phyloP scores from a whole-genome alignment of 1,140 invertebrate species.

The Solen grandis region DNA sequence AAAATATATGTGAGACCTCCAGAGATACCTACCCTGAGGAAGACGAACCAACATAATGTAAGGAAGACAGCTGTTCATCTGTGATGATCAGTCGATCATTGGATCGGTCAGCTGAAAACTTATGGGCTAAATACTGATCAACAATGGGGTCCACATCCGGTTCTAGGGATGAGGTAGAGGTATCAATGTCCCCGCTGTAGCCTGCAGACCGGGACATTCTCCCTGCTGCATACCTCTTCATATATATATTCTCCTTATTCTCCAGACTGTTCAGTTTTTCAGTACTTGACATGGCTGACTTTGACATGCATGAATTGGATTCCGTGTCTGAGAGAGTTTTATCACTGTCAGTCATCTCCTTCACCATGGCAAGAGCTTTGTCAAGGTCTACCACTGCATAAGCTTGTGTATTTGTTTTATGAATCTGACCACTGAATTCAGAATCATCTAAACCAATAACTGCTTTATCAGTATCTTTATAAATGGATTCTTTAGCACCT shows the following conservation, averaged over 20 bases:
- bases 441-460: not conserved
- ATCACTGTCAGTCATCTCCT: not conserved
- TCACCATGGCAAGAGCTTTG: slow-evolving; percentile 7
- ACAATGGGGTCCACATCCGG: slow-evolving; percentile 35
- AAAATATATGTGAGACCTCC: too few species aligned
- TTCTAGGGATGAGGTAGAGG: slow-evolving; percentile 49
- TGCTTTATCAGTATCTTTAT: not conserved
- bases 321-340: not conserved
- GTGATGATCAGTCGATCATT: slow-evolving; percentile 46
- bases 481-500: not conserved
- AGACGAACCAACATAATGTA: slow-evolving; percentile 44
- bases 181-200: slow-evolving; percentile 51
- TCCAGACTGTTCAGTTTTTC: too few species aligned
- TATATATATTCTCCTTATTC: not conserved
- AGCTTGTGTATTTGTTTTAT: slow-evolving; percentile 15
- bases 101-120: slow-evolving; percentile 1
- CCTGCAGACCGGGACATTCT: slow-evolving; percentile 39
- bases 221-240: not conserved
- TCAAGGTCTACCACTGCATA: slow-evolving; percentile 45
- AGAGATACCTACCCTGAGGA: slow-evolving; percentile 48
- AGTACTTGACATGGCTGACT: too few species aligned
- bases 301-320: not conserved
- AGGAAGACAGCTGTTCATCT: slow-evolving; percentile 36
- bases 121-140: slow-evolving; percentile 9
- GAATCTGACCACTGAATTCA: not conserved